Conservation (phyloP, 2,113 vertebrate species). For the Leiothrix lutea region DNA sequence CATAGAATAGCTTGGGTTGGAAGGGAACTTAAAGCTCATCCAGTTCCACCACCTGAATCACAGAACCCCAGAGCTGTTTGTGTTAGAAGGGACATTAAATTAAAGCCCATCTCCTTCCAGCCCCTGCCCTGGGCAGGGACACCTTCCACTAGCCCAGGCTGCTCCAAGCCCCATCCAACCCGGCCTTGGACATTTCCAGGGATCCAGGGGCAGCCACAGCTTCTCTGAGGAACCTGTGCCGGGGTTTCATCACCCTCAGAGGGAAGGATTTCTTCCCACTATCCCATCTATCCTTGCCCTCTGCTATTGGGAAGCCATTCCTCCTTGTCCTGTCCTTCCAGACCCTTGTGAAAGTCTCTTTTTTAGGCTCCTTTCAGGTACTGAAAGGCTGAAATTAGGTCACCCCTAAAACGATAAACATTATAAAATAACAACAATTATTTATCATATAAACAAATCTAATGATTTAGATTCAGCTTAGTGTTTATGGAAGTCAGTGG, state of each 20-base stretch:
- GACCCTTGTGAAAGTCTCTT: neutral
- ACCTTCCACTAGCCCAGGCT: rapidly evolving
- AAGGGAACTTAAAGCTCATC: rapidly evolving
- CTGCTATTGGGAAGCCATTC: neutral
- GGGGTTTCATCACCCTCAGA: neutral
- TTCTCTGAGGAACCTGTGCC: neutral
- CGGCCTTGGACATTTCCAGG: neutral
- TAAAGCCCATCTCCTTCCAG: no score
- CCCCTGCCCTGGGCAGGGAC: neutral
- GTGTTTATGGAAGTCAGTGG: neutral
- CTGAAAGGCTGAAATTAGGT: neutral
- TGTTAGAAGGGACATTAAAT: no score
- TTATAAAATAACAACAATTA: neutral
- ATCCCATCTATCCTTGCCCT: neutral
- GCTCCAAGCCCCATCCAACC: rapidly evolving
- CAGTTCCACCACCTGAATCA: rapidly evolving
- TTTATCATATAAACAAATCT: neutral
- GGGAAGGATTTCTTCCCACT: neutral
- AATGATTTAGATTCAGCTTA: neutral
- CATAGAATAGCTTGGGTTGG: neutral
- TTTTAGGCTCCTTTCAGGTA: neutral
- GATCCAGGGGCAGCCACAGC: neutral
- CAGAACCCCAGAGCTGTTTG: no score
- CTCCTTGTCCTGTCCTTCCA: neutral
- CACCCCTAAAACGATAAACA: neutral